Conservation (phyloP, 1,140 invertebrate genomes). For the Tetranychus urticae region DNA sequence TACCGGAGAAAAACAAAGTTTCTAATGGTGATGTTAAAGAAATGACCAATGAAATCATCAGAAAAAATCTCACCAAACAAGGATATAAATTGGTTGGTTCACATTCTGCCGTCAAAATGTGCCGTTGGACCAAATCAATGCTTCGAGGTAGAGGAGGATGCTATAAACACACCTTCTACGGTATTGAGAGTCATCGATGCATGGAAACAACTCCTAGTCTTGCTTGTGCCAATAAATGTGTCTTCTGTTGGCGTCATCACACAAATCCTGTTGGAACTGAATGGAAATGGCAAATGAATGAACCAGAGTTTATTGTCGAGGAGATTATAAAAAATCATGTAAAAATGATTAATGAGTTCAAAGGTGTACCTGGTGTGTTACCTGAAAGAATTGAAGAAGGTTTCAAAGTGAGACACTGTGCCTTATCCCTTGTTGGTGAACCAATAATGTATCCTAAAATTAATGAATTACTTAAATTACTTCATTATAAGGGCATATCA, state of each 20-base stretch:
- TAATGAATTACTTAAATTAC: constrained; percentile 28
- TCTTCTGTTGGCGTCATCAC: constrained; percentile 40
- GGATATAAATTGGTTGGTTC: constrained; percentile 34
- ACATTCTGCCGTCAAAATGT: constrained; percentile 38
- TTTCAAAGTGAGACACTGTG: constrained; percentile 29
- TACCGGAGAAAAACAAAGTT: neutral
- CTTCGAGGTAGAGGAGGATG: constrained; percentile 35
- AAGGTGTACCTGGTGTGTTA: constrained; percentile 35
- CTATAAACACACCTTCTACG: constrained; percentile 42
- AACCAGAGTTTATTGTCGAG: constrained; percentile 28
- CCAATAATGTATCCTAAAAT: constrained; percentile 44
- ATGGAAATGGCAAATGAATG: constrained; percentile 39
- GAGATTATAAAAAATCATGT: constrained; percentile 30
- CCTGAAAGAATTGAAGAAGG: constrained; percentile 29
- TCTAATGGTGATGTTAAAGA: constrained; percentile 16
- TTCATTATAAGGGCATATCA: constrained; percentile 30
- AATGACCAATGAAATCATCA: constrained; percentile 33
- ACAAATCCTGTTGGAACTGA: constrained; percentile 43
- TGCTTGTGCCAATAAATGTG: constrained; percentile 41
- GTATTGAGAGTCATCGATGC: constrained; percentile 36
- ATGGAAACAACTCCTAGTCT: constrained; percentile 38
- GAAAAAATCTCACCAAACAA: constrained; percentile 33
- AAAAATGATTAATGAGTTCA: constrained; percentile 35
- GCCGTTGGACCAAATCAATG: constrained; percentile 41
- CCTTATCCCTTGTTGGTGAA: constrained; percentile 37